Base-by-base conservation (phyloP, 92 coral and sea anemone species). In the Epizoanthus fatuus region DNA sequence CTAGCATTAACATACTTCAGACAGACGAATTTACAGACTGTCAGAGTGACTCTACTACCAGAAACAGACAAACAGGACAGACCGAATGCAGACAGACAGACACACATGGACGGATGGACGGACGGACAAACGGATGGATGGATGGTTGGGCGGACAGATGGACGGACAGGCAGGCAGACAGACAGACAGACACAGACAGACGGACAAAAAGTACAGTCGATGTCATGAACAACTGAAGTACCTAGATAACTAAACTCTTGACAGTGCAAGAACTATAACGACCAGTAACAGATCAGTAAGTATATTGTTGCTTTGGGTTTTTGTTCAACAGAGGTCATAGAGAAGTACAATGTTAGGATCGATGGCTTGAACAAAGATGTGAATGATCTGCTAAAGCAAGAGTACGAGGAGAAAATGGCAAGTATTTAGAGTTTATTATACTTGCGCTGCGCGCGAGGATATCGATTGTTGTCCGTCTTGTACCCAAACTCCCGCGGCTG, bases 321-420 rank as follows among this genome's bases (percentile, higher is more conserved):
- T 86, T 45, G 57, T 17, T 38, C 40, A 45, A 42, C 96, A 86
- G 99, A 96, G 88, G 92, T 94, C 45, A 96, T 94, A 59, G 93
- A 92, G 69, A 96, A 96, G 77, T 96, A 85, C 79, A 82, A 83
- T 5, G 64, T 67, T 11, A 96, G 93, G 68, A 83, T 96, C 12
- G 90, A 87, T 71, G 93, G 88, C 13, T 87, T 96, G 44, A 92
- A 88, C 16, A 82, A 87, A n/a, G 99, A 96, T 72, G 69, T 96
- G 53, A 93, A 85, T 68, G 95, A 94, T 3, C 88, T 96, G 65
- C 76, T 94, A 57, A 96, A 94, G 79, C 99, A 94, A 64, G 99
- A 96, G 75, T 71, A 75, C 62, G 99, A 96, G 75, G 99, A 96
- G 74, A 96, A 94, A 80, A 94, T 94, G 95, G 99, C 86, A 75